Percentiles rank a stretch among this genome's conserved stretches.
Evolutionary conservation across 2,113 vertebrate species (phyloP).

Genomic region (Varanus komodoensis): DNA sequence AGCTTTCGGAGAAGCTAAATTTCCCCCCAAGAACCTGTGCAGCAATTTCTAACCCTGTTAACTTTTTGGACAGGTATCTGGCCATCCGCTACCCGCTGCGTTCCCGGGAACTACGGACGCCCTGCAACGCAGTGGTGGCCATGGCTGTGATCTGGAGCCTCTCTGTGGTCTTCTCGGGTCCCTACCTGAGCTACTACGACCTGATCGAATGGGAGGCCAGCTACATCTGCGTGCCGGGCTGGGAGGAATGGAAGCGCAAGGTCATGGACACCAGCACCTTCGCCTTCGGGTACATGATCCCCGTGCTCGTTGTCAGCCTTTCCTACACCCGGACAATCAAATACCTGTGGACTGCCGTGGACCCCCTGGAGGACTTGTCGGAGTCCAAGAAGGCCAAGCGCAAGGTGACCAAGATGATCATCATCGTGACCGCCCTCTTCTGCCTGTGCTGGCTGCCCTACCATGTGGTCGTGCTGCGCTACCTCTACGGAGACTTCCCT

Average conservation of each 20-base stretch:
- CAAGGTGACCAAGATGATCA: constrained; percentile 92
- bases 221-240: constrained; percentile 87
- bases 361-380: constrained; percentile 85
- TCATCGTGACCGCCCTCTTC: constrained; percentile 90
- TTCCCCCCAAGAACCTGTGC: no score
- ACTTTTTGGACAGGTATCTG: constrained; percentile 78
- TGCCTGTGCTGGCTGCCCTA: constrained; percentile 91
- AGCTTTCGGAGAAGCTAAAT: no score
- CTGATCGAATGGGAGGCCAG: constrained; percentile 85
- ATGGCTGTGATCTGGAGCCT: constrained; percentile 90
- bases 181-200: constrained; percentile 89
- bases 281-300: constrained; percentile 85
- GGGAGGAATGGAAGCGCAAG: constrained; percentile 85
- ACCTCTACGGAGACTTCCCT: constrained; percentile 88
- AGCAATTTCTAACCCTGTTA: neutral
- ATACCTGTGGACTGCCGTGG: constrained; percentile 89
- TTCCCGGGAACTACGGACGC: constrained; percentile 85
- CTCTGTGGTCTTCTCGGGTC: constrained; percentile 85
- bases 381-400: constrained; percentile 88
- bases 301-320: constrained; percentile 86
- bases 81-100: constrained; percentile 87
- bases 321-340: constrained; percentile 90
- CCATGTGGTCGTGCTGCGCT: constrained; percentile 86
- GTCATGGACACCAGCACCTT: constrained; percentile 90
- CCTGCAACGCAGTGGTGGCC: constrained; percentile 82